Conservation (phyloP, 2,797 vertebrate species). For the Ammospiza maritima region DNA sequence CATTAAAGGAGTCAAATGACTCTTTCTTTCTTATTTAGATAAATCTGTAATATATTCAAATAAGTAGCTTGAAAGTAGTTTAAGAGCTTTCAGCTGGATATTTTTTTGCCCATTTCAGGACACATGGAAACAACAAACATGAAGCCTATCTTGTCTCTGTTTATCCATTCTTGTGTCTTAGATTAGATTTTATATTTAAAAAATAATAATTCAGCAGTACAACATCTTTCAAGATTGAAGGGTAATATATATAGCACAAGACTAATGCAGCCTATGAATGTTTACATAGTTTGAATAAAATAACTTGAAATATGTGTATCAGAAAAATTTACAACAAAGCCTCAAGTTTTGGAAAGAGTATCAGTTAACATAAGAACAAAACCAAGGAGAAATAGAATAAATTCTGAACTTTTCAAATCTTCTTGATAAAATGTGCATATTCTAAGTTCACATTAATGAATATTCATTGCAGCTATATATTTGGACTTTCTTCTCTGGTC, state of each 20-base stretch:
- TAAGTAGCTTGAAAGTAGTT: neutral
- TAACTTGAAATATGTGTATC: neutral
- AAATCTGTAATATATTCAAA: neutral
- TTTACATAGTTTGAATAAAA: neutral
- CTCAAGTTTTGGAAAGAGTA: neutral
- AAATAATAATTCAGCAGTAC: neutral
- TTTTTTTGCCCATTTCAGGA: neutral
- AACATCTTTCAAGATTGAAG: neutral
- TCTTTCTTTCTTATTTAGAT: neutral
- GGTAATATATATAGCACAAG: neutral
- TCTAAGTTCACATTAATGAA: neutral
- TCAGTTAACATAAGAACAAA: neutral
- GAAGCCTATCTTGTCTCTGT: neutral
- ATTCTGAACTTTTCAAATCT: neutral
- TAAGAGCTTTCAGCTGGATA: neutral
- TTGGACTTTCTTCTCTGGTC: neutral
- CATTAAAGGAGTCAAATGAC: neutral
- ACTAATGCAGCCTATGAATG: neutral
- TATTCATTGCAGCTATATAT: neutral
- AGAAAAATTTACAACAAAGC: neutral
- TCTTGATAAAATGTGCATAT: neutral
- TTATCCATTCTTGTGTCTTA: neutral
- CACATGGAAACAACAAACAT: neutral
- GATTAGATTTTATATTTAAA: neutral
- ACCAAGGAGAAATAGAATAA: neutral